phyloP scores from a whole-genome alignment of 2,888 invertebrate genomes.

The Callosobruchus maculatus region DNA sequence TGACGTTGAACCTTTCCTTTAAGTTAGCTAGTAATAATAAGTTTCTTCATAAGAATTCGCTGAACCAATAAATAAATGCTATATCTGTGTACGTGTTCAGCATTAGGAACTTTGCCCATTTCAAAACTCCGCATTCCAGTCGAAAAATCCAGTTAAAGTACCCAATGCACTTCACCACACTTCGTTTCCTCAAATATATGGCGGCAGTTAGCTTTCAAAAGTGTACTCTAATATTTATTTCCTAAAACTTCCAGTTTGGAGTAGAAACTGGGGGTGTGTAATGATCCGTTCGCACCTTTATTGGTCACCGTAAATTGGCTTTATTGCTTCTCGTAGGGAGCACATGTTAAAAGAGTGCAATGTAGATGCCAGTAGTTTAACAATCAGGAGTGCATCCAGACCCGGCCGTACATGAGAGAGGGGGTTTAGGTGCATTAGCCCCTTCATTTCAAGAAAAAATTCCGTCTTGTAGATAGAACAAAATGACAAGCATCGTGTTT shows the following conservation, averaged over 20 bases:
- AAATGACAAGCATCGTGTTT: too few relatives aligned
- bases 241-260: not conserved
- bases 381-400: too few relatives aligned
- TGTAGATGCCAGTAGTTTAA: not conserved
- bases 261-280: slow-evolving; percentile 15
- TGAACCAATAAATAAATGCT: too few relatives aligned
- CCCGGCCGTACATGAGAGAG: too few relatives aligned
- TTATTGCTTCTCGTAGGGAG: not conserved
- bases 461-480: too few relatives aligned
- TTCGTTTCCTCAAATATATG: slow-evolving; percentile 4
- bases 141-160: not conserved
- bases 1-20: too few relatives aligned
- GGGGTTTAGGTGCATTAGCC: too few relatives aligned
- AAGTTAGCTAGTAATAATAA: too few relatives aligned
- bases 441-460: too few relatives aligned
- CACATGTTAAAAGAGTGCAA: not conserved
- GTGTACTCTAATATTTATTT: slow-evolving; percentile 5
- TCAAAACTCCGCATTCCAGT: not conserved
- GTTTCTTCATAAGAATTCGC: too few relatives aligned
- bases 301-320: not conserved
- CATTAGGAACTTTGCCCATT: not conserved
- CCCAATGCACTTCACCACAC: slow-evolving; percentile 1
- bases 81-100: not conserved
- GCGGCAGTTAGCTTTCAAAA: slow-evolving; percentile 10
- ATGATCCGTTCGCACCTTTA: slow-evolving; percentile 19